These are phyloP conservation scores for Macrophya annulata DNA, from an alignment of 2,888 invertebrate genomes.

Conservation along the genomic window DNA sequence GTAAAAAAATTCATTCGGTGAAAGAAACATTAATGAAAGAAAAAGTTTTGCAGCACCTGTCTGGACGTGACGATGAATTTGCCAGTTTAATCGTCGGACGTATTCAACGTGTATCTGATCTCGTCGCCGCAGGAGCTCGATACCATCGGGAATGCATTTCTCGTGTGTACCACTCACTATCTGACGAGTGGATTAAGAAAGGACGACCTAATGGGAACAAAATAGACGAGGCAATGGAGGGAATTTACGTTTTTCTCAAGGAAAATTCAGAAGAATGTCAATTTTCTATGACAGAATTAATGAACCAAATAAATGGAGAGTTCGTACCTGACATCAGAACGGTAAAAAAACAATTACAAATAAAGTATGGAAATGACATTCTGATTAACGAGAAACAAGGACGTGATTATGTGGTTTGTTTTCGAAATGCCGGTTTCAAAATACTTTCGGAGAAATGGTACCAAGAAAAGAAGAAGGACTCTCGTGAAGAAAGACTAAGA, in stretches of 20 bases:
- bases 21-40: neutral
- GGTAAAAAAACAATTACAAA: slow-evolving; percentile 57
- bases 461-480: slow-evolving; percentile 55
- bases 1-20: slow-evolving; percentile 13
- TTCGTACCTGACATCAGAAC: slow-evolving; percentile 58
- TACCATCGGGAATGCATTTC: slow-evolving; percentile 56
- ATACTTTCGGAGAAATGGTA: slow-evolving; percentile 61
- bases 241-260: slow-evolving; percentile 57
- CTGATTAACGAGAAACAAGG: slow-evolving; percentile 52
- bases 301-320: slow-evolving; percentile 58
- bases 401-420: slow-evolving; percentile 57
- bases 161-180: neutral
- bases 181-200: neutral
- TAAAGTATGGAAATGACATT: slow-evolving; percentile 62
- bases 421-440: slow-evolving; percentile 60
- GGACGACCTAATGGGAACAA: slow-evolving; percentile 36
- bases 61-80: slow-evolving; percentile 19
- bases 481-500: slow-evolving; percentile 59
- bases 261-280: too few relatives aligned
- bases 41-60: neutral
- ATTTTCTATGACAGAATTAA: slow-evolving; percentile 57
- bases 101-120: slow-evolving; percentile 49
- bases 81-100: slow-evolving; percentile 16
- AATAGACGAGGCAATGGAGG: slow-evolving; percentile 52
- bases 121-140: slow-evolving; percentile 54